Evolutionary conservation across 2,888 invertebrate species (phyloP).

Genomic region (Lymantria monacha): DNA sequence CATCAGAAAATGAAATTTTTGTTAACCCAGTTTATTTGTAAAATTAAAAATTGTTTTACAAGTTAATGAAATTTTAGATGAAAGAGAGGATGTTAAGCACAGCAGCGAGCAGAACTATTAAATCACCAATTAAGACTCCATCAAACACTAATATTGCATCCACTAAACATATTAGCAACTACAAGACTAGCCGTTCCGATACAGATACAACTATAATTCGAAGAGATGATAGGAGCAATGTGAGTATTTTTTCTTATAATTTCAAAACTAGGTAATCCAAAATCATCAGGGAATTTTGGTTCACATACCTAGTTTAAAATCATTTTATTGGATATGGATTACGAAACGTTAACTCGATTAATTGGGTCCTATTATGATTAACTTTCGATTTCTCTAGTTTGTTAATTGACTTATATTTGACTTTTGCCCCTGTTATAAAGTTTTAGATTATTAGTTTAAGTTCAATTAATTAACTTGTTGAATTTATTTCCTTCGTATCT

Average conservation of each 20-base stretch:
- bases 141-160: slow-evolving; percentile 35
- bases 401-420: neutral
- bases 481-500: no score
- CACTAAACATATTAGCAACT: slow-evolving; percentile 16
- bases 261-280: no score
- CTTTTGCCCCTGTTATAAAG: neutral
- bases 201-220: slow-evolving; percentile 22
- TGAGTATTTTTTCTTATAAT: slow-evolving; percentile 25
- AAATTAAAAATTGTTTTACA: neutral
- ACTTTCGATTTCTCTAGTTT: neutral
- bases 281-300: no score
- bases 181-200: slow-evolving; percentile 38
- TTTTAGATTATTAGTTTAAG: neutral
- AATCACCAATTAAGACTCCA: slow-evolving; percentile 58
- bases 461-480: no score
- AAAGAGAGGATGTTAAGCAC: slow-evolving; percentile 72
- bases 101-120: slow-evolving; percentile 52
- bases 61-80: slow-evolving; percentile 46
- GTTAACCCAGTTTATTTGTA: no score
- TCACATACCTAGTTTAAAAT: no score
- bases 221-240: slow-evolving; percentile 46
- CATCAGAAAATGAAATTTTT: no score
- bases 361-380: neutral
- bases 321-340: neutral
- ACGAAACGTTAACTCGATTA: neutral